These are phyloP conservation scores for Fragum sueziense DNA, from an alignment of 2,888 invertebrate genomes.

Conservation along the genomic window DNA sequence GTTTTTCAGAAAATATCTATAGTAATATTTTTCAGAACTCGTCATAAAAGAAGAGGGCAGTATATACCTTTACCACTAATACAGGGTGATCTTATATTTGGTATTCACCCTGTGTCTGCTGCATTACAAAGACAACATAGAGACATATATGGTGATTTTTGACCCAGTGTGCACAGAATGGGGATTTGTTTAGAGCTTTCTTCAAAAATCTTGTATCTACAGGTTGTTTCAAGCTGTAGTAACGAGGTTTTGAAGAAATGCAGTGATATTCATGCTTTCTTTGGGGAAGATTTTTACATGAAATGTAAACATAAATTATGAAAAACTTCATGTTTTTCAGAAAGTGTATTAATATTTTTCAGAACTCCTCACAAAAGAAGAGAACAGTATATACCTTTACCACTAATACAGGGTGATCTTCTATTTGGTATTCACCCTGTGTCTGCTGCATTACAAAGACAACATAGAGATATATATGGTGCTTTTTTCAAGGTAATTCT, in stretches of 20 bases:
- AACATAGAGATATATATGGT: constrained; percentile 61
- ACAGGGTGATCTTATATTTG: constrained; percentile 72
- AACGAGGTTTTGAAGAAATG: no score
- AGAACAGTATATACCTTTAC: constrained; percentile 21
- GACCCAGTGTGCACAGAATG: no score
- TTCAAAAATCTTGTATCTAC: no score
- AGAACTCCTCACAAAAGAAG: not conserved
- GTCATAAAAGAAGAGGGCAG: not conserved
- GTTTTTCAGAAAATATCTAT: no score
- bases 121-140: constrained; percentile 65
- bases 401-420: constrained; percentile 64
- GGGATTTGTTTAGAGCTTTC: no score
- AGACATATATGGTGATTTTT: constrained; percentile 63
- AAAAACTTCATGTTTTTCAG: no score
- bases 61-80: constrained; percentile 35
- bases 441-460: constrained; percentile 62
- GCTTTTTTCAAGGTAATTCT: constrained; percentile 61
- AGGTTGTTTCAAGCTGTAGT: no score
- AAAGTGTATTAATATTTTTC: not conserved
- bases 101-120: constrained; percentile 70
- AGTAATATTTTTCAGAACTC: not conserved
- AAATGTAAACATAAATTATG: no score
- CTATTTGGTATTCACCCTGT: constrained; percentile 75
- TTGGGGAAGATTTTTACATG: no score
- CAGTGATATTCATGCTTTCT: no score